Conservation (phyloP, 2,113 vertebrate species). For the Nesogale talazaci region DNA sequence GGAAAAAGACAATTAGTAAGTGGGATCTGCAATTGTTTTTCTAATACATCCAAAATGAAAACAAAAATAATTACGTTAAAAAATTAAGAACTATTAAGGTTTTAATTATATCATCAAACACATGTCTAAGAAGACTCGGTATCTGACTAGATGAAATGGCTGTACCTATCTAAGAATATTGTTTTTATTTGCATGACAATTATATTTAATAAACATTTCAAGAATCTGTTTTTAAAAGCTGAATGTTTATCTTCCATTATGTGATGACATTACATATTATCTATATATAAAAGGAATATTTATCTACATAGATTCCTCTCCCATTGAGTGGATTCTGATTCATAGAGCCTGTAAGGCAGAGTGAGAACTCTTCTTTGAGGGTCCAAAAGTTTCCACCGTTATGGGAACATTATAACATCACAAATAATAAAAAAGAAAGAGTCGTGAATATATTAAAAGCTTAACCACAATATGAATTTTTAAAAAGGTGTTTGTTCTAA, state of each 20-base stretch:
- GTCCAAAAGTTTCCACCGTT: too few relatives aligned
- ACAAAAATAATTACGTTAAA: slow-evolving; percentile 36
- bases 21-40: background rate
- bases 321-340: too few relatives aligned
- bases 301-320: background rate
- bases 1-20: slow-evolving; percentile 80
- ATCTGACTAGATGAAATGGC: background rate
- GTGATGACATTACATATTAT: background rate
- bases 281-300: background rate
- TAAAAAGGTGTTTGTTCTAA: background rate
- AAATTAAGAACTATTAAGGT: slow-evolving; percentile 7
- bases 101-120: slow-evolving; percentile 37
- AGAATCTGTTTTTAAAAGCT: slow-evolving; percentile 21
- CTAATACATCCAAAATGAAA: slow-evolving; percentile 48
- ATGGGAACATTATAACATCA: background rate
- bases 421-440: slow-evolving; percentile 34
- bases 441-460: background rate
- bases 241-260: slow-evolving; percentile 36
- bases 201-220: slow-evolving; percentile 37
- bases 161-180: slow-evolving; percentile 5
- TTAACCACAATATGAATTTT: background rate
- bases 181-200: background rate
- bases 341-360: too few relatives aligned
- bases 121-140: background rate
- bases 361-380: too few relatives aligned